Evolutionary conservation across 2,888 invertebrate genomes (phyloP).

Genomic region (Druceiella hillmani): DNA sequence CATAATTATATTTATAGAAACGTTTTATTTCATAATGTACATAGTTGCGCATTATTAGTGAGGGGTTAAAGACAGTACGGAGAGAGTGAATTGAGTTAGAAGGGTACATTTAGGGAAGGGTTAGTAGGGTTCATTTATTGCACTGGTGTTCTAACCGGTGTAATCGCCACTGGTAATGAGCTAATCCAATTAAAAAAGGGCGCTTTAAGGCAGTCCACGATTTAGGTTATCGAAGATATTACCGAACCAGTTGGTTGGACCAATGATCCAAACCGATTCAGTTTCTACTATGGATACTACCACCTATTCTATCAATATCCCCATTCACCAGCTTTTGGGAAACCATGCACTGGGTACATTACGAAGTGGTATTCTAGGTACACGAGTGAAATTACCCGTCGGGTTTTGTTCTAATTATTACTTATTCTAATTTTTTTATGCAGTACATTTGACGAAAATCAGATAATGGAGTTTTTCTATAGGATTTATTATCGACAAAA

Average conservation of each 20-base stretch:
- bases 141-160: too few relatives aligned
- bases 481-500: slow-evolving; percentile 32
- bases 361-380: slow-evolving; percentile 41
- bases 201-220: slow-evolving; percentile 29
- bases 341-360: slow-evolving; percentile 49
- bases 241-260: slow-evolving; percentile 44
- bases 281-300: slow-evolving; percentile 38
- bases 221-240: slow-evolving; percentile 39
- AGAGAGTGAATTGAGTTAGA: too few relatives aligned
- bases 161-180: too few relatives aligned
- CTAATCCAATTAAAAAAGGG: slow-evolving; percentile 30
- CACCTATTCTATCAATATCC: slow-evolving; percentile 50
- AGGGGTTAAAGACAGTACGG: too few relatives aligned
- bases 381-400: slow-evolving; percentile 45
- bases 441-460: slow-evolving; percentile 36
- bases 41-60: too few relatives aligned
- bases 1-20: too few relatives aligned
- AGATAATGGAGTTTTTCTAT: slow-evolving; percentile 38
- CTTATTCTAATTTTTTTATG: slow-evolving; percentile 41
- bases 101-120: too few relatives aligned
- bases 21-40: too few relatives aligned
- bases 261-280: slow-evolving; percentile 47
- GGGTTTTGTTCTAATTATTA: slow-evolving; percentile 40
- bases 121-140: too few relatives aligned
- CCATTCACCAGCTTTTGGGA: slow-evolving; percentile 40